Conservation (phyloP, 2,888 invertebrate genomes). For the Polyommatus icarus region DNA sequence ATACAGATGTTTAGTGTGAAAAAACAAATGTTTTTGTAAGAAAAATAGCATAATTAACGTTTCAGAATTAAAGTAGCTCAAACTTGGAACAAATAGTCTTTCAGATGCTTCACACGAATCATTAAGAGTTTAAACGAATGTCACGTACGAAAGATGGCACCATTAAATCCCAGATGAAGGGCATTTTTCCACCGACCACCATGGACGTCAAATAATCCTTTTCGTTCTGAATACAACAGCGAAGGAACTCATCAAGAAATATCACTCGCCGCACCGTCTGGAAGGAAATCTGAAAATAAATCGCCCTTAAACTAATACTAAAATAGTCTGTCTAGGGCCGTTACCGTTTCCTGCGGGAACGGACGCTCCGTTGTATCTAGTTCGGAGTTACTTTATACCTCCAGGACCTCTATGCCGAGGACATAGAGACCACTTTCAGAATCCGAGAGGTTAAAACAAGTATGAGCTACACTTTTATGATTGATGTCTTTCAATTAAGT, state of each 20-base stretch:
- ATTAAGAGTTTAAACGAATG: constrained; percentile 3
- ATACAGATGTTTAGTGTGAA: neutral
- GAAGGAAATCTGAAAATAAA: constrained; percentile 78
- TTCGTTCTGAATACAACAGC: constrained; percentile 4
- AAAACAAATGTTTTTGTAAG: neutral
- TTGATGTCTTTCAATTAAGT: constrained; percentile 19
- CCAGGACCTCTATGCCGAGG: neutral
- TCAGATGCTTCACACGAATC: neutral
- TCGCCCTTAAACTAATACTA: constrained; percentile 73
- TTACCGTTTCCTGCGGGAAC: constrained; percentile 77
- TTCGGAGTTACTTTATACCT: neutral
- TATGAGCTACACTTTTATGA: neutral
- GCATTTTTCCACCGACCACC: constrained; percentile 17
- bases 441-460: neutral
- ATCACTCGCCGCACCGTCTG: constrained; percentile 47
- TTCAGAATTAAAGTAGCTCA: neutral
- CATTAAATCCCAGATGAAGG: neutral
- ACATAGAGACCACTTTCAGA: neutral
- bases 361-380: constrained; percentile 51
- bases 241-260: constrained; percentile 19
- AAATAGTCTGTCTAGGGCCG: constrained; percentile 73
- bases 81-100: neutral
- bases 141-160: neutral
- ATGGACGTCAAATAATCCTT: neutral
- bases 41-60: neutral